These are phyloP conservation scores for Cataglyphis livida DNA, from an alignment of 2,888 invertebrate genomes.

Conservation along the genomic window DNA sequence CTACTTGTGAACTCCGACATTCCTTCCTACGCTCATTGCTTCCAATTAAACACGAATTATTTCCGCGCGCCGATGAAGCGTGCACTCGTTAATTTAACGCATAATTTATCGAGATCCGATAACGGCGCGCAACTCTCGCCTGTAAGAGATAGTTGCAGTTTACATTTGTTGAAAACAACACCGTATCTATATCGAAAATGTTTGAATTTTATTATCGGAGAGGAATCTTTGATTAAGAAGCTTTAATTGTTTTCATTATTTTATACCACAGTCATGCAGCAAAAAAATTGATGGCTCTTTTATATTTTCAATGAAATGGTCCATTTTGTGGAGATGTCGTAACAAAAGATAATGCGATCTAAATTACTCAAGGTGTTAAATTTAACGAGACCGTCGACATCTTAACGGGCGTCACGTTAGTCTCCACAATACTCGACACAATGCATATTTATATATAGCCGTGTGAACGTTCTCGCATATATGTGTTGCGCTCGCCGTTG, in stretches of 20 bases:
- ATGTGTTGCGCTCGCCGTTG: neutral
- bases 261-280: neutral
- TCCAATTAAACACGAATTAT: conserved; percentile 59
- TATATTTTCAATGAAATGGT: neutral
- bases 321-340: neutral
- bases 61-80: conserved; percentile 47
- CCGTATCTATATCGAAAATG: neutral
- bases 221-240: neutral
- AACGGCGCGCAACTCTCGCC: neutral
- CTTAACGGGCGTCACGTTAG: conserved; percentile 14
- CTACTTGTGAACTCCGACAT: neutral
- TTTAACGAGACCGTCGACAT: neutral
- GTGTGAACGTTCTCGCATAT: conserved; percentile 10
- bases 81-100: conserved; percentile 56
- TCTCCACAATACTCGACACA: conserved; percentile 13
- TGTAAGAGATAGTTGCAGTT: neutral
- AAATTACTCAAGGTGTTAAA: neutral
- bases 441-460: conserved; percentile 44
- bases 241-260: neutral
- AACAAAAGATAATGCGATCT: neutral
- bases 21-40: conserved; percentile 49
- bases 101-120: conserved; percentile 61
- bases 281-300: neutral
- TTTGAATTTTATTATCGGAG: neutral
- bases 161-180: neutral